Percentiles rank a stretch among this genome's conserved stretches.
phyloP scores from a whole-genome alignment of 2,113 vertebrate species.

The Elaphurus davidianus region DNA sequence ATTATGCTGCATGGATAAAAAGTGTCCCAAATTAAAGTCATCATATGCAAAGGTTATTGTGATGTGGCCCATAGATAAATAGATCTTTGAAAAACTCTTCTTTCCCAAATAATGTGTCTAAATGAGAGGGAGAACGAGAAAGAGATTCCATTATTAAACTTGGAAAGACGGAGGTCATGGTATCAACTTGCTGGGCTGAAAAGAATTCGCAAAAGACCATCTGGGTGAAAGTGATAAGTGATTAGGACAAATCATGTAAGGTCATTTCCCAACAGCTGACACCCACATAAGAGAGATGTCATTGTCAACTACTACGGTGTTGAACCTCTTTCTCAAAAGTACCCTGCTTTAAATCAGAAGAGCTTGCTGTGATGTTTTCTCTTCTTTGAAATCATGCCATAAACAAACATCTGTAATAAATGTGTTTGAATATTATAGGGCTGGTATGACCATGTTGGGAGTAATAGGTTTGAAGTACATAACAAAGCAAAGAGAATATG shows the following conservation, averaged over 20 bases:
- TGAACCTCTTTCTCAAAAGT: constrained; percentile 65
- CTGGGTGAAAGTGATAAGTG: constrained; percentile 56
- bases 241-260: constrained; percentile 55
- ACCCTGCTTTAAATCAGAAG: constrained; percentile 60
- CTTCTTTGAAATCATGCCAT: constrained; percentile 74
- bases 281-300: constrained; percentile 50
- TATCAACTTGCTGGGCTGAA: constrained; percentile 24
- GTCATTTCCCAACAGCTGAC: constrained; percentile 54
- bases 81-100: neutral
- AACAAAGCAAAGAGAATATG: constrained; percentile 75
- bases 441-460: constrained; percentile 70
- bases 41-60: neutral
- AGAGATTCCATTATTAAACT: constrained; percentile 36
- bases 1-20: neutral
- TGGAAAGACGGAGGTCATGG: neutral
- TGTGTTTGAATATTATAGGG: constrained; percentile 61
- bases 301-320: constrained; percentile 56
- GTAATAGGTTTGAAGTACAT: constrained; percentile 74
- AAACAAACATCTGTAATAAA: constrained; percentile 67
- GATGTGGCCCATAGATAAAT: neutral
- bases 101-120: neutral
- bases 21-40: neutral
- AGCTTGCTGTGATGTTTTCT: constrained; percentile 60
- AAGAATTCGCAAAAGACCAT: constrained; percentile 63
- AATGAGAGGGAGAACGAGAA: neutral